phyloP scores from a whole-genome alignment of 2,888 invertebrate species.

The Synanthedon tipuliformis region DNA sequence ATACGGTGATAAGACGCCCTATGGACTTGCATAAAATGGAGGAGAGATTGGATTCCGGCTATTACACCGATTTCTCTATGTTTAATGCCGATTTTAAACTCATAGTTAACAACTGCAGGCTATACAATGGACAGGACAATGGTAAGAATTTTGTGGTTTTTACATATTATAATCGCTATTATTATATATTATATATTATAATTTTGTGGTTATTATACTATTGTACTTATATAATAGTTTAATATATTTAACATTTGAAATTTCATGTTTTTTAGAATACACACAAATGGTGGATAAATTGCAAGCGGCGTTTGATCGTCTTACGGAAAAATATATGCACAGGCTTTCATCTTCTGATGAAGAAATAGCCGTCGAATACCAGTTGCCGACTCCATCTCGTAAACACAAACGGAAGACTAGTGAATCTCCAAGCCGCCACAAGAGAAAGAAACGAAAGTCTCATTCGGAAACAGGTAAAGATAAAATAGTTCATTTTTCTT shows the following conservation, averaged over 20 bases:
- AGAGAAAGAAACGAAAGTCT: conserved; percentile 53
- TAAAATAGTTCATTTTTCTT: neutral
- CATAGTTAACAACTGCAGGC: conserved; percentile 91
- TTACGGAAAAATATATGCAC: conserved; percentile 86
- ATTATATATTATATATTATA: too few relatives aligned
- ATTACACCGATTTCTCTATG: conserved; percentile 82
- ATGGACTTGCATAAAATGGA: conserved; percentile 93
- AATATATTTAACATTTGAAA: neutral
- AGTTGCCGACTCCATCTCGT: conserved; percentile 55
- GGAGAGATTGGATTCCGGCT: conserved; percentile 83
- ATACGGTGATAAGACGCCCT: conserved; percentile 79
- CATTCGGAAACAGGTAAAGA: conserved; percentile 34
- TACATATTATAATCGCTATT: too few relatives aligned
- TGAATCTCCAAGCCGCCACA: conserved; percentile 44
- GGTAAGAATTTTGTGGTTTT: conserved; percentile 63
- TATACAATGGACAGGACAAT: conserved; percentile 93
- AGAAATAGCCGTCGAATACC: conserved; percentile 78
- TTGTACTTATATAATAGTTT: too few relatives aligned
- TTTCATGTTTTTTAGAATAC: conserved; percentile 72
- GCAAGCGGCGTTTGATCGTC: conserved; percentile 82
- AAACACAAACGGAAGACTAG: conserved; percentile 52
- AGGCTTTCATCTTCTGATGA: conserved; percentile 84
- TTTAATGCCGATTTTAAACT: conserved; percentile 90
- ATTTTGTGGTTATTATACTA: neutral
- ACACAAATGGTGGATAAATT: conserved; percentile 89